phyloP scores from a whole-genome alignment of 2,888 invertebrate species.

The Bellardia bayeri region DNA sequence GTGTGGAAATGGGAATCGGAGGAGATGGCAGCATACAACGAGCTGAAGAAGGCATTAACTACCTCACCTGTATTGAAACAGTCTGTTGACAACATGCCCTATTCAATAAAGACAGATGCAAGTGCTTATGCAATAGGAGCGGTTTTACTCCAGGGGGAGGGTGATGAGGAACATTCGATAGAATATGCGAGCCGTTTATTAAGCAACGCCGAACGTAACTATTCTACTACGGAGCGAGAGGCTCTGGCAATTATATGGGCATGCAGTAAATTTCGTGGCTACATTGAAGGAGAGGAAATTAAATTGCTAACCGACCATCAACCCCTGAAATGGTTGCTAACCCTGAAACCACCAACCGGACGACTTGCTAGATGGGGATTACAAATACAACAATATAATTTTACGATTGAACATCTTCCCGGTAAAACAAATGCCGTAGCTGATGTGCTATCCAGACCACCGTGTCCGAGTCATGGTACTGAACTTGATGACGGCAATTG shows the following conservation, averaged over 20 bases:
- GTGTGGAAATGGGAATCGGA: conserved; percentile 39
- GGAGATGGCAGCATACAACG: conserved; percentile 22
- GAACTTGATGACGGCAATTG: background rate
- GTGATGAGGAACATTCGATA: conserved; percentile 71
- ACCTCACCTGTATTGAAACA: conserved; percentile 46
- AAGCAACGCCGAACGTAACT: conserved; percentile 80
- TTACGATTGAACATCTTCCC: conserved; percentile 80
- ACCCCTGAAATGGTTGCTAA: conserved; percentile 72
- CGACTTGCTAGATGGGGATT: conserved; percentile 84
- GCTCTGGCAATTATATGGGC: conserved; percentile 65
- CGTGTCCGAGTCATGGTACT: background rate
- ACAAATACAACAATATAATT: conserved; percentile 81
- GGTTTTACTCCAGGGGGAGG: conserved; percentile 70
- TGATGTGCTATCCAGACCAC: conserved; percentile 64
- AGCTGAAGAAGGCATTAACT: conserved; percentile 34
- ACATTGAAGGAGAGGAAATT: conserved; percentile 79
- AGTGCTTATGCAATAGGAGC: conserved; percentile 52
- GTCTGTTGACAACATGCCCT: conserved; percentile 42
- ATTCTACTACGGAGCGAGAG: conserved; percentile 81
- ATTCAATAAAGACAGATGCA: conserved; percentile 28
- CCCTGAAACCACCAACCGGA: conserved; percentile 84
- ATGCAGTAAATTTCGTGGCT: conserved; percentile 81
- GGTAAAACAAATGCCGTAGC: conserved; percentile 76
- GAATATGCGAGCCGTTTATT: conserved; percentile 59
- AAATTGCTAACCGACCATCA: conserved; percentile 82